Evolutionary conservation across 2,113 vertebrate species (phyloP), one percentile per base, ranked within the genome.

Genomic region (Melanerpes formicivorus): DNA sequence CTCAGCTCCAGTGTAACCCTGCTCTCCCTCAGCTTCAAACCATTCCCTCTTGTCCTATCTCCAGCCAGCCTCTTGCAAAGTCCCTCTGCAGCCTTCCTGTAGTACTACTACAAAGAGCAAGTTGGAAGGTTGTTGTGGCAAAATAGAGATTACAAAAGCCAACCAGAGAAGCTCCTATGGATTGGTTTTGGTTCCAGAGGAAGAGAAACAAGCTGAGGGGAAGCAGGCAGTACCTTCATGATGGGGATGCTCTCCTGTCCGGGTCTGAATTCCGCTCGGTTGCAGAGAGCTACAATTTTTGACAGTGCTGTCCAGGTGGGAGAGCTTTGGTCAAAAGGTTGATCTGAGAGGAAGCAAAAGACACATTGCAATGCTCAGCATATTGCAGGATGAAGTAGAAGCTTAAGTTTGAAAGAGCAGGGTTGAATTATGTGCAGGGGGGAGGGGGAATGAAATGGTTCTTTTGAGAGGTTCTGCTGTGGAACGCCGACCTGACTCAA

Each of bases 281-380:
- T 98, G 84, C 98, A 98, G 40, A 98, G 95, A 2, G 97, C 80
- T 42, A 98, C 97, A 19, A 98, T 97, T 86, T 96, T 98, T 30
- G 97, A 97, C 54, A 98, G 88, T 1, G 97, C 97, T 8, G 90
- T 64, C 98, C 98, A 98, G 1, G 98, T 95, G 2, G 89, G 86
- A 79, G 98, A 98, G 32, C 91, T 97, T 85, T 98, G 98, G 40
- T 98, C 98, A 87, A 98, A 98, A 60, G 83, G 90, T 90, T 98
- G 98, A 59, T 94, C 98, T 98, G 92, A 27, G 91, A 85, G 63
- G 84, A 72, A 84, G 46, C 15, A 87, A 64, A 90, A 76, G 26
- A 81, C 50, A 70, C 21, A 27, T 79, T 25, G 7, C 5, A 54
- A 25, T 34, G 12, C 37, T 93, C 54, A 92, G 63, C 23, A 17